Base-by-base conservation (phyloP, 2,797 vertebrate species). In the Okamejei kenojei region DNA sequence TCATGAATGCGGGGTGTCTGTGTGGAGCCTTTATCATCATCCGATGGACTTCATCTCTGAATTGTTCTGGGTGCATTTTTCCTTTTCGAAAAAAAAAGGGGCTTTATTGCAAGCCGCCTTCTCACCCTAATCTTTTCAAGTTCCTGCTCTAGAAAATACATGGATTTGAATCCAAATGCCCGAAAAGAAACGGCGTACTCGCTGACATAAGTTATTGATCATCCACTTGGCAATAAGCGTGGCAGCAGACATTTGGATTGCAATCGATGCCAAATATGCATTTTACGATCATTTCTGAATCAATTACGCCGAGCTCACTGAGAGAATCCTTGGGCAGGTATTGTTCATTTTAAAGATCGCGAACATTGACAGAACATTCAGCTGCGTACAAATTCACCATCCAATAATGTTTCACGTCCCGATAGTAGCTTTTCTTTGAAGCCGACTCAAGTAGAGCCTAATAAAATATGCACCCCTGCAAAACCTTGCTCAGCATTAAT, bases 401-500 rank as follows among this genome's bases (percentile, higher is more conserved):
- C n/a, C 35, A 65, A 88, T 58, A 35, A 88, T 21, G 45, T 92
- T 92, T 73, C 90, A 15, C 23, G n/a, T 76, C 68, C 15, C 7
- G 71, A 10, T 2, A 54, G 38, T 54, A 76, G 71, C 19, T 76
- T 54, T 17, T 54, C 32, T 32, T 32, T 90, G 58, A 68, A 88
- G n/a, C 17, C 61, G 84, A 88, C 61, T 19, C n/a, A 68, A 88
- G 61, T 32, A 19, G 10, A 88, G 61, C 61, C 84, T 88, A 35
- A 68, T 86, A 63, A 88, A 65, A 88, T 88, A 88, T 88, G 61
- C 61, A 32, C 65, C 84, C 32, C 63, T 35, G 19, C 17, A 65
- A 68, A 68, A 88, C n/a, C 84, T 68, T 35, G n/a, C 84, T 68
- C 90, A 92, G 65, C 90, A 91, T 45, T 74, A 73, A 74, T 73